Base-by-base conservation (phyloP, 2,113 vertebrate genomes). In the Anolis sagrei region DNA sequence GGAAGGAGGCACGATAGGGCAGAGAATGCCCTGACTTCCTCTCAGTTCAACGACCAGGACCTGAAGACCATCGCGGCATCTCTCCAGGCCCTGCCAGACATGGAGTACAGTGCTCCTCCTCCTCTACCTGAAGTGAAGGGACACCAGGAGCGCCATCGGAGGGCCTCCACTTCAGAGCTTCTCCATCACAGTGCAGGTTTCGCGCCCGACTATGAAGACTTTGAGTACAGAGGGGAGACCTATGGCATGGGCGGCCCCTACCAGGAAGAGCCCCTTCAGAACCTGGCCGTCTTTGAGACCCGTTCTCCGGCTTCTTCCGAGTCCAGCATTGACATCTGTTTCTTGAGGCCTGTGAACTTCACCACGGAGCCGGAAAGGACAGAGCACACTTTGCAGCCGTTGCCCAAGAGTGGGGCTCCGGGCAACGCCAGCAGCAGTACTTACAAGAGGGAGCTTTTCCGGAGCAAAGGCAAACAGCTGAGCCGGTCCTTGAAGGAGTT, bases 261-360 rank as follows among this genome's bases (percentile, higher is more conserved):
- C 0, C 97, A 98, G 88, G 78, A 86, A 61, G 96, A 97, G 58
- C 94, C 97, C 2, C 96, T 95, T 78, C 97, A 96, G 79, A 97
- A 97, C 8, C 94, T 95, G 0, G 87, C 97, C 2, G 95, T 97
- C 87, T 98, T 98, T 78, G 98, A 98, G 91, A 96, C 92, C 90
- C 98, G 98, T 93, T 99, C 98, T 81, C 96, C 96, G 0, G 98
- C 96, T 5, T 98, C 98, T 4, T 99, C 98, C 0, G 97, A 99
- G 86, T 99, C 98, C 90, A 99, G 98, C 92, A 96, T 99, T 62
- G 98, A 99, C 92, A 98, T 99, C 72, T 98, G 98, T 89, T 99
- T 99, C 75, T 97, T 98, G 62, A 97, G 97, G 88, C 97, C 97
- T 1, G 97, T 97, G 88, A 97, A 94, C 88, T 98, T 97, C 92